A percentile compares a stretch with the other conserved stretches of the same genome.
These are phyloP conservation scores for Eupristina koningsbergeri DNA, from an alignment of 1,140 invertebrate genomes.

Conservation along the genomic window DNA sequence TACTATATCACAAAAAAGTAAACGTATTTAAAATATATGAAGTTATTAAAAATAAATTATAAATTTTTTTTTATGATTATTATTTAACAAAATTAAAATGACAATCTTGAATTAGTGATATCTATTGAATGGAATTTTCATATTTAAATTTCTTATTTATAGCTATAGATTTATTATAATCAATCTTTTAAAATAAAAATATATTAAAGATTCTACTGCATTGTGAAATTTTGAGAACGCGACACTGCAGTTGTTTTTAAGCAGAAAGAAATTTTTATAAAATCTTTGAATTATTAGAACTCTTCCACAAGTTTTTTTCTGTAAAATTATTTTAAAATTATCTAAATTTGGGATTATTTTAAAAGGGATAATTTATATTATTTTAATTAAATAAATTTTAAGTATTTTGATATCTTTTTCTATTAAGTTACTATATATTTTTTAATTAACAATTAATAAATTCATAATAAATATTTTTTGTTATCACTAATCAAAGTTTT, in stretches of 20 bases:
- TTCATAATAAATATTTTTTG: too few relatives aligned
- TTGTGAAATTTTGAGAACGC: constrained; percentile 12
- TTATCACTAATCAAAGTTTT: too few relatives aligned
- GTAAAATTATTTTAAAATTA: background rate
- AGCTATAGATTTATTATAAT: background rate
- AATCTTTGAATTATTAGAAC: background rate
- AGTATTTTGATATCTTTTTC: too few relatives aligned
- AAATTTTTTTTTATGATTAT: constrained; percentile 14
- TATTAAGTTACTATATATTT: too few relatives aligned
- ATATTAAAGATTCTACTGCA: background rate
- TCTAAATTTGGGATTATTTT: background rate
- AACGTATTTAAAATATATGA: constrained; percentile 38
- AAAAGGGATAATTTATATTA: too few relatives aligned
- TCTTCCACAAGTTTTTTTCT: too few relatives aligned
- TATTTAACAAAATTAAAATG: background rate
- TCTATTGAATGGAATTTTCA: constrained; percentile 44
- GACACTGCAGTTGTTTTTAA: too few relatives aligned
- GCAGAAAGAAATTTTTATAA: too few relatives aligned
- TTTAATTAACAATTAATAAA: too few relatives aligned
- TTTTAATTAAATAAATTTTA: too few relatives aligned
- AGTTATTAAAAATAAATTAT: constrained; percentile 12
- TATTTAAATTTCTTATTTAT: background rate
- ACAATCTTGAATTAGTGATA: background rate
- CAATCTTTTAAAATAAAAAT: constrained; percentile 10
- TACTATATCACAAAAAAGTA: constrained; percentile 13